phyloP scores from a whole-genome alignment of 2,797 vertebrate species.

The Syngnathus acus region DNA sequence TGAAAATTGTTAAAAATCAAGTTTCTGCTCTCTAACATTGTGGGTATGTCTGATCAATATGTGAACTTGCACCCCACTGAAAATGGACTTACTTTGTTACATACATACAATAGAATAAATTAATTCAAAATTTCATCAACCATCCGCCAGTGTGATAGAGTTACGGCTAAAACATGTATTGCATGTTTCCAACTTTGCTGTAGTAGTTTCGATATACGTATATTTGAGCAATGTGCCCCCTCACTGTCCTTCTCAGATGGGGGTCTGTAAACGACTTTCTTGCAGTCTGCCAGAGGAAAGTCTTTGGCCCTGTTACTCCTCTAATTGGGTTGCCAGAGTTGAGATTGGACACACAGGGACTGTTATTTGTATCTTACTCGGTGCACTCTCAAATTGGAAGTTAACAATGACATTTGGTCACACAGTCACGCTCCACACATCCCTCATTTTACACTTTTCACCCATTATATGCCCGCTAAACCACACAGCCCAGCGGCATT shows the following conservation, averaged over 20 bases:
- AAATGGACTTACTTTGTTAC: background rate
- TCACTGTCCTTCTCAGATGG: slow-evolving; percentile 27
- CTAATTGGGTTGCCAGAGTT: slow-evolving; percentile 62
- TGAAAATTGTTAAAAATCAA: no score
- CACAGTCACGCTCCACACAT: slow-evolving; percentile 18
- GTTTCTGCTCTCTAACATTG: no score
- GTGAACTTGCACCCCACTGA: no score
- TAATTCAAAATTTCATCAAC: background rate
- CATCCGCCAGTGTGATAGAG: background rate
- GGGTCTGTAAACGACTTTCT: slow-evolving; percentile 47
- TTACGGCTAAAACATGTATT: slow-evolving; percentile 13
- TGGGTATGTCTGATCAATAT: no score
- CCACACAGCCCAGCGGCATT: slow-evolving; percentile 13
- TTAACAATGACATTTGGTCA: slow-evolving; percentile 39
- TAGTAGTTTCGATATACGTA: slow-evolving; percentile 36
- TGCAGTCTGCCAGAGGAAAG: slow-evolving; percentile 36
- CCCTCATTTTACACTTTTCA: slow-evolving; percentile 41
- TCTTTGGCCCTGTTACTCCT: slow-evolving; percentile 49
- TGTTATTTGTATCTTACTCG: slow-evolving; percentile 47
- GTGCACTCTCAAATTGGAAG: slow-evolving; percentile 43
- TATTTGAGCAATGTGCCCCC: slow-evolving; percentile 35
- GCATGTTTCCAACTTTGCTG: background rate
- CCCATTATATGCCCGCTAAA: slow-evolving; percentile 23
- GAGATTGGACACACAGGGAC: slow-evolving; percentile 60
- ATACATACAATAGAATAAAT: background rate